Evolutionary conservation across 2,888 invertebrate genomes (phyloP), one percentile per base, ranked within the genome.

Genomic region (Thyatira batis): DNA sequence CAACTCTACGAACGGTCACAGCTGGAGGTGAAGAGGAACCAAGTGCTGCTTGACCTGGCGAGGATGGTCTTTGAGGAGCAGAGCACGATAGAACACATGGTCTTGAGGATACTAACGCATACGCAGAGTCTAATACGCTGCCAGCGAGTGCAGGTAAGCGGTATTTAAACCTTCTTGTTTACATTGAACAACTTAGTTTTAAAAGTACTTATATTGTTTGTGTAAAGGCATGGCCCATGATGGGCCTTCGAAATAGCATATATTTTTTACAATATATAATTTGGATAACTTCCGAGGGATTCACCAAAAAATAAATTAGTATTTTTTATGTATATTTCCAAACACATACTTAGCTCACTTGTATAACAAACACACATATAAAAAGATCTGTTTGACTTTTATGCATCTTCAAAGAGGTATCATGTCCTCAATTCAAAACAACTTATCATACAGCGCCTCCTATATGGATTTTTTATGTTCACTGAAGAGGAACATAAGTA

Each of bases 51-150:
- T 68, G 98, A 98, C 87, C 92, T 98, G 81, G 98, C 98, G n/a
- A 93, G 98, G 73, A 98, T 98, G 96, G 97, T 98, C 74, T 98
- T 98, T 83, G 98, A 98, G 83, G 98, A 98, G 88, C 98, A 98
- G 88, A 97, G 97, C 87, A 98, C 98, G 75, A 97, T 98, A 74
- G 98, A 98, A 81, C 97, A 97, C 87, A 97, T 98, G 94, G 97
- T 98, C 58, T 94, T 97, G 74, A 94, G 98, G 89, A 98, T 98
- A 89, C 92, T 98, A 80, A 95, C 97, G 55, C 98, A 98, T 86
- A 98, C 98, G 68, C 97, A 98, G 89, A 97, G 97, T 71, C 93
- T 98, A 65, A 97, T 98, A 70, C 96, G 98, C 86, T 98, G 98
- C 92, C 97, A 98, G 87, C 94, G 98, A 77, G 98, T 98, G 69